Evolutionary conservation across 2,113 vertebrate genomes (phyloP), one percentile per base, ranked within the genome.

Genomic region (Chaetorhynchus papuensis): DNA sequence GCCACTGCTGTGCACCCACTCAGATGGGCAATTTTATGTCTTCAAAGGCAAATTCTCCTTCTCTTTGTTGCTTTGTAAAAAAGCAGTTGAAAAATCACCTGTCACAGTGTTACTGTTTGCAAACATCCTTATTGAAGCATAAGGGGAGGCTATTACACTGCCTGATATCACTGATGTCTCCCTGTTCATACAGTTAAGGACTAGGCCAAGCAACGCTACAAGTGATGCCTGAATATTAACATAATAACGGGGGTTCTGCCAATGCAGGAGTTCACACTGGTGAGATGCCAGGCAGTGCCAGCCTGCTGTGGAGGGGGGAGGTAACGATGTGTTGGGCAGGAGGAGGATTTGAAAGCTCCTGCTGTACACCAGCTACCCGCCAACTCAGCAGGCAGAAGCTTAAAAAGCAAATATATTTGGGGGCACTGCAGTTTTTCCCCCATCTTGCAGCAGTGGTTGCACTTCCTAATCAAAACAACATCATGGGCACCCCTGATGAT

Each of bases 311-410:
- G 23, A 57, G 4, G 3, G 15, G 11, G 19, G 20, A 81, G 22
- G 16, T 69, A 57, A 24, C 0, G 0, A 4, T 2, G 0, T 54
- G 17, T 9, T 49, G 37, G 44, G n/a, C 42, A 53, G 50, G 6
- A 41, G 28, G 54, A 82, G 26, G 37, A 57, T 39, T 83, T 81
- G 54, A 83, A 80, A 74, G 26, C 18, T 77, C 31, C 27, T 5
- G 3, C 8, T n/a, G 10, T 17, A 59, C 18, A n/a, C 20, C 23
- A 66, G 33, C 15, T 85, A 66, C 20, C 9, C 0, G 0, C 21
- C 52, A 75, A 35, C 70, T 70, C 61, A 75, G 33, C 20, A 47
- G 35, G 21, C 33, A 85, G 70, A 77, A 74, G 10, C 20, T 68
- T 59, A 27, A 72, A 88, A 86, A 49, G 15, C n/a, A 60, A 88